These are phyloP conservation scores for Bombus vancouverensis DNA, from an alignment of 1,140 invertebrate genomes.

Conservation along the genomic window DNA sequence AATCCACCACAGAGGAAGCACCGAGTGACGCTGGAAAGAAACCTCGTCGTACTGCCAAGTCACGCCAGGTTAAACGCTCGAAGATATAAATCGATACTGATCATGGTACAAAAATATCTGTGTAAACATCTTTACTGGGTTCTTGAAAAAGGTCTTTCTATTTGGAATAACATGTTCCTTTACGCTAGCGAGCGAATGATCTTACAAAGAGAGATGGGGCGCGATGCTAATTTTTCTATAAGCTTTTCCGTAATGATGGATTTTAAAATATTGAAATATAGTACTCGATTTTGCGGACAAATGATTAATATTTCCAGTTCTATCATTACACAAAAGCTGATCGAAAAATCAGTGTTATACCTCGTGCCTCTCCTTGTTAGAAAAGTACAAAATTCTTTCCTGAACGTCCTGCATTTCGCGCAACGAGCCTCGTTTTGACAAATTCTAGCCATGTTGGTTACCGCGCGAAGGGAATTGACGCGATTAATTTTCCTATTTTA, in stretches of 20 bases:
- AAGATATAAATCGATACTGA: slow-evolving; percentile 79
- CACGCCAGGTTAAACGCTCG: slow-evolving; percentile 80
- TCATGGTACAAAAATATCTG: slow-evolving; percentile 75
- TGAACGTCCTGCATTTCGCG: slow-evolving; percentile 67
- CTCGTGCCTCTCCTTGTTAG: slow-evolving; percentile 22
- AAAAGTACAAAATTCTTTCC: slow-evolving; percentile 77
- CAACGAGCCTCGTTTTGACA: slow-evolving; percentile 63
- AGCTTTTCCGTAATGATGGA: background rate
- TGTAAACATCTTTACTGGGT: slow-evolving; percentile 63
- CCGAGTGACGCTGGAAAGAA: slow-evolving; percentile 76
- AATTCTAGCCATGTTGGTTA: slow-evolving; percentile 45
- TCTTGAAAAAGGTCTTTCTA: slow-evolving; percentile 58
- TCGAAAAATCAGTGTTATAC: background rate
- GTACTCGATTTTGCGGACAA: background rate
- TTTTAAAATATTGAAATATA: background rate
- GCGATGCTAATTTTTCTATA: background rate
- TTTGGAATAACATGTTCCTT: slow-evolving; percentile 48
- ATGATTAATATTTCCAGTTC: background rate
- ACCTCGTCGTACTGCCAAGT: slow-evolving; percentile 77
- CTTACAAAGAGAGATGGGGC: slow-evolving; percentile 37
- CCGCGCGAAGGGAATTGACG: slow-evolving; percentile 44
- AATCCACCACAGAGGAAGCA: slow-evolving; percentile 72
- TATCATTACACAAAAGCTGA: background rate
- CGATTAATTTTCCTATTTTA: slow-evolving; percentile 58
- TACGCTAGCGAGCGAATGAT: slow-evolving; percentile 67